These are phyloP conservation scores for Silurus asotus DNA, from an alignment of 2,113 vertebrate species.

Conservation along the genomic window DNA sequence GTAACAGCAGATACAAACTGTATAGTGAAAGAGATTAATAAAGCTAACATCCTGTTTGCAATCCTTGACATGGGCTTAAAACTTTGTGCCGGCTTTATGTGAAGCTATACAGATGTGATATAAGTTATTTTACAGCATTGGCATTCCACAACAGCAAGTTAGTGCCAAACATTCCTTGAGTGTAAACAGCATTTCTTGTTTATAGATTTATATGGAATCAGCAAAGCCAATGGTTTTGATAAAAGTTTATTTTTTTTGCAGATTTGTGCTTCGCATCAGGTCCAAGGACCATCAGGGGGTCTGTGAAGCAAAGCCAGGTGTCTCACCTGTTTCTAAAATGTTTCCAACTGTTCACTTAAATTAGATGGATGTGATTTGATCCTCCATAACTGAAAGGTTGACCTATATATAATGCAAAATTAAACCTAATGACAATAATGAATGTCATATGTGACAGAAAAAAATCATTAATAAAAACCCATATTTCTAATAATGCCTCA, in stretches of 20 bases:
- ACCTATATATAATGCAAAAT: not conserved
- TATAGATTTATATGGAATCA: slow-evolving; percentile 50
- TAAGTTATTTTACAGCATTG: slow-evolving; percentile 59
- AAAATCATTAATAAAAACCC: not conserved
- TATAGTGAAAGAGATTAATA: not conserved
- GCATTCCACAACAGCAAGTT: slow-evolving; percentile 54
- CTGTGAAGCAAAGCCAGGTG: not conserved
- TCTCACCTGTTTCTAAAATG: no score
- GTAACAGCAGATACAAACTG: slow-evolving; percentile 3
- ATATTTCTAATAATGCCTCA: not conserved
- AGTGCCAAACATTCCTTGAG: slow-evolving; percentile 55
- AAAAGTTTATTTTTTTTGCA: not conserved
- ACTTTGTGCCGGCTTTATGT: not conserved
- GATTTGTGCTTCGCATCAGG: not conserved
- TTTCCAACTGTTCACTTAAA: not conserved
- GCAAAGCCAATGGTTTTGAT: not conserved
- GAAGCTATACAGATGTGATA: slow-evolving; percentile 57
- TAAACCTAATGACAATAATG: not conserved
- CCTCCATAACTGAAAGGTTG: not conserved
- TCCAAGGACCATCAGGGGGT: not conserved
- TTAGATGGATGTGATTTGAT: not conserved
- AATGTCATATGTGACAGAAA: not conserved
- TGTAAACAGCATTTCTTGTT: slow-evolving; percentile 59
- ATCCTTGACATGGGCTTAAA: slow-evolving; percentile 34
- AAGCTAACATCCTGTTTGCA: slow-evolving; percentile 5